phyloP scores from a whole-genome alignment of 2,888 invertebrate genomes.

The Bugulina stolonifera region DNA sequence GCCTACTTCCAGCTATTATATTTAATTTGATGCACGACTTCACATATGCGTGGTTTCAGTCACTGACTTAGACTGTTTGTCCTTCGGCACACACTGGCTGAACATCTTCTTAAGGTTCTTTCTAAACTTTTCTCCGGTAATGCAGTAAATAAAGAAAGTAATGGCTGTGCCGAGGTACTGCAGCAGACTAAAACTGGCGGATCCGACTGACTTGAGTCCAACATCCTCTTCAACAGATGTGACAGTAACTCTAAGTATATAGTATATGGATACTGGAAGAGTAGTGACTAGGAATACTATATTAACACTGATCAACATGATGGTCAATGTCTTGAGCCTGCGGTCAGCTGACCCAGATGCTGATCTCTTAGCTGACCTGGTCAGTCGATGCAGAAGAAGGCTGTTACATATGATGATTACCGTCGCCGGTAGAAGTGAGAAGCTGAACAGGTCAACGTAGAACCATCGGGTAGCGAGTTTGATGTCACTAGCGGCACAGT shows the following conservation, averaged over 20 bases:
- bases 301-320: constrained; percentile 36
- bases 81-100: background rate
- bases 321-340: constrained; percentile 33
- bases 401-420: constrained; percentile 37
- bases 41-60: background rate
- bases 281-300: constrained; percentile 35
- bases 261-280: constrained; percentile 34
- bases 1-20: too few species aligned
- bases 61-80: background rate
- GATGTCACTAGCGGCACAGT: background rate
- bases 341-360: background rate
- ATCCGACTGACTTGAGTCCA: background rate
- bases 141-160: background rate
- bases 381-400: constrained; percentile 31
- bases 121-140: background rate
- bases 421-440: constrained; percentile 37
- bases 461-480: constrained; percentile 33
- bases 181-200: background rate
- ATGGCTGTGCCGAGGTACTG: background rate
- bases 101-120: background rate
- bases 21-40: too few species aligned
- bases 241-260: background rate
- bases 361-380: background rate
- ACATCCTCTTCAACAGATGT: background rate
- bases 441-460: constrained; percentile 40